Evolutionary conservation across 2,113 vertebrate genomes (phyloP), one percentile per base, ranked within the genome.

Genomic region (Eurystomus gularis): DNA sequence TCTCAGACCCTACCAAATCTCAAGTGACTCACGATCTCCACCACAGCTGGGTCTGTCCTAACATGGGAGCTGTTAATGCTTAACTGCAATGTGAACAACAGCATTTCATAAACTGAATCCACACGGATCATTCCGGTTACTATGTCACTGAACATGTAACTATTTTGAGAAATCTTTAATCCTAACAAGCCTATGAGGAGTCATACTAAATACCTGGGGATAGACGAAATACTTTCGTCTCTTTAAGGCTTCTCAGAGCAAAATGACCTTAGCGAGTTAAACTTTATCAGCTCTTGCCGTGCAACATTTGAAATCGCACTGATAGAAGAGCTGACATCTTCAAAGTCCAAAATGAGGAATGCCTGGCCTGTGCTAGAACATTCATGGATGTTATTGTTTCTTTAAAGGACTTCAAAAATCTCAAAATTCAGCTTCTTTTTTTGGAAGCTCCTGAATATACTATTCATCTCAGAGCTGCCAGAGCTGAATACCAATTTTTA

Each of bases 361-460:
- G 13, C 82, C 46, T n/a, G 19, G 71, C 25, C 55, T 39, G 7
- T 46, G 11, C 65, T 51, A 33, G 57, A 86, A 76, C 7, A 68
- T 49, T 71, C n/a, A 62, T 26, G 54, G 51, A 62, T 88, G 17
- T 61, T 90, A 55, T 6, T 87, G 20, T 82, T 94, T 94, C 82
- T 62, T 16, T 65, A 88, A 79, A 42, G 13, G 5, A 35, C 46
- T 57, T 64, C 55, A 54, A 76, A 91, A 96, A 93, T 49, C 11
- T 65, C 61, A 73, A 37, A 75, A 81, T 81, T 73, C 65, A 70
- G 24, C 19, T 75, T 61, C 17, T 75, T 61, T 61, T 91, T 75
- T 81, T 93, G 82, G 82, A 96, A 96, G 77, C 85, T 93, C 52
- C 49, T 90, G 94, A 92, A 96, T 94, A 88, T 85, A 93, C 64